Conservation (phyloP, 1,140 invertebrate genomes). For the Aleiodes sp. region DNA sequence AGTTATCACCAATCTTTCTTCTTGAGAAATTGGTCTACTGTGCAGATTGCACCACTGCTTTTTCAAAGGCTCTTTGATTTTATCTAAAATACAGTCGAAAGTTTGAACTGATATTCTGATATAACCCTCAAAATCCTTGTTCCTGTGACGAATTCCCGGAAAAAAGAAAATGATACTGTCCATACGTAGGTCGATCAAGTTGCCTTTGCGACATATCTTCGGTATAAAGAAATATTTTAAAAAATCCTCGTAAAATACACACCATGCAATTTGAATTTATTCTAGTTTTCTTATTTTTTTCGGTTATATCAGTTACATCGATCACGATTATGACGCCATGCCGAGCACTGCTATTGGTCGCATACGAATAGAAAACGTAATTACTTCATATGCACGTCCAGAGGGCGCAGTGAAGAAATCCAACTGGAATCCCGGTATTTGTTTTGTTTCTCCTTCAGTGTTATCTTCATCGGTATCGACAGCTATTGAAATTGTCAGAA, state of each 20-base stretch:
- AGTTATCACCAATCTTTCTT: not conserved
- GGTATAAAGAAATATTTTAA: not conserved
- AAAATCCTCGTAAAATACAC: not conserved
- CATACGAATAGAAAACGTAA: not conserved
- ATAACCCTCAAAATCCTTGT: not conserved
- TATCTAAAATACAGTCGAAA: not conserved
- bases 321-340: not conserved
- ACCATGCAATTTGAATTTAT: not conserved
- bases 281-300: not conserved
- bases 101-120: not conserved
- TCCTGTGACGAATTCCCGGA: not conserved
- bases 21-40: not conserved
- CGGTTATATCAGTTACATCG: not conserved
- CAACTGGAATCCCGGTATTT: not conserved
- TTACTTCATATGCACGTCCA: no score
- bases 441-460: no score
- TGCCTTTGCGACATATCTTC: not conserved
- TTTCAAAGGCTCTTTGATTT: not conserved
- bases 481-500: not conserved
- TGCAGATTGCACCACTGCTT: not conserved
- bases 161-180: not conserved
- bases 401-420: not conserved
- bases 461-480: not conserved
- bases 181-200: not conserved
- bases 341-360: not conserved